Percentiles rank a stretch among this genome's conserved stretches.
phyloP scores from a whole-genome alignment of 2,888 invertebrate genomes.

The Phasia obesa region DNA sequence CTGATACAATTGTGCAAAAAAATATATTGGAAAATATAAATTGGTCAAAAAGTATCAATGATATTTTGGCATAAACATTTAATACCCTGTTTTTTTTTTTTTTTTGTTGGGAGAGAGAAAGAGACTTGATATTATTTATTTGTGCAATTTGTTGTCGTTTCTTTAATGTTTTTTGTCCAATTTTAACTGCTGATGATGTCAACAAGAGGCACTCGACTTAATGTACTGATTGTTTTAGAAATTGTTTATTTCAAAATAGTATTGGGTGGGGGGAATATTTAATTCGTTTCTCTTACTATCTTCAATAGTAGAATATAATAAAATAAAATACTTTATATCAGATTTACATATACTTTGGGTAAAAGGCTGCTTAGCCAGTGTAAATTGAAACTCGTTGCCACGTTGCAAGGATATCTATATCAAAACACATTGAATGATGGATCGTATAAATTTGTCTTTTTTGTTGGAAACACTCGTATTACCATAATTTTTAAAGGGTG shows the following conservation, averaged over 20 bases:
- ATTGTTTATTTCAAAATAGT: background rate
- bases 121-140: slow-evolving; percentile 27
- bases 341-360: too few relatives aligned
- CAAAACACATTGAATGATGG: too few relatives aligned
- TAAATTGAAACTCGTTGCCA: too few relatives aligned
- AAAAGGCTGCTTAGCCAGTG: too few relatives aligned
- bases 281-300: background rate
- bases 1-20: slow-evolving; percentile 65
- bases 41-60: slow-evolving; percentile 66
- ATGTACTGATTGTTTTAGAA: slow-evolving; percentile 8
- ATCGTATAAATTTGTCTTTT: too few relatives aligned
- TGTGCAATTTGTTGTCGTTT: slow-evolving; percentile 35
- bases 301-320: too few relatives aligned
- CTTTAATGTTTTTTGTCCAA: slow-evolving; percentile 23
- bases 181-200: slow-evolving; percentile 58
- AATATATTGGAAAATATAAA: slow-evolving; percentile 30
- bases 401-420: too few relatives aligned
- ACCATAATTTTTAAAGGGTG: too few relatives aligned
- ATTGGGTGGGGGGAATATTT: slow-evolving; percentile 26
- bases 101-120: background rate
- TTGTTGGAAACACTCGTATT: too few relatives aligned
- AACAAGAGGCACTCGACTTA: slow-evolving; percentile 70
- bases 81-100: slow-evolving; percentile 45
- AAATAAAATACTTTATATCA: too few relatives aligned
- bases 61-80: slow-evolving; percentile 51